Percentiles rank a stretch among this genome's conserved stretches.
phyloP scores from a whole-genome alignment of 2,888 invertebrate species.

The Agriotes lineatus region DNA sequence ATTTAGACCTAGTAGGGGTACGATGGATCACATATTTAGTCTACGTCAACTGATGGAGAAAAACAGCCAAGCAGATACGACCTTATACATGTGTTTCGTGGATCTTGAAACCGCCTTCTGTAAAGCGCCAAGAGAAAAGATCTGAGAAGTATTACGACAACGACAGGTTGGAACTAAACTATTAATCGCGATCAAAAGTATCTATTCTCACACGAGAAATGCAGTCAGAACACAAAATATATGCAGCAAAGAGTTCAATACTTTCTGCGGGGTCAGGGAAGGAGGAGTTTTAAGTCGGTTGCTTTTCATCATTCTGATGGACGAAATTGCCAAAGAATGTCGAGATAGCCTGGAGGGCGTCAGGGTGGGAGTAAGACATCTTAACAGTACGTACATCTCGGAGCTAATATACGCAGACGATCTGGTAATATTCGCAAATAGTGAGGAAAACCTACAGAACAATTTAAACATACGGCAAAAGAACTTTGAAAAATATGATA shows the following conservation, averaged over 20 bases:
- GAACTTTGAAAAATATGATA: too few relatives aligned
- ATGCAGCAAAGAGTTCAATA: constrained; percentile 14
- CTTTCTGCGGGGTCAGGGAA: constrained; percentile 20
- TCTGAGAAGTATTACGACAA: constrained; percentile 19
- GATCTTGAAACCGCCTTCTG: constrained; percentile 6
- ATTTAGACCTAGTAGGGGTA: constrained; percentile 20
- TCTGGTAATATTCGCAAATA: too few relatives aligned
- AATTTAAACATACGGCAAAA: too few relatives aligned
- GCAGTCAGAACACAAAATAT: constrained; percentile 15
- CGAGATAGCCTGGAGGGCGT: too few relatives aligned
- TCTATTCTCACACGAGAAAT: constrained; percentile 1
- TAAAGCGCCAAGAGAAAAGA: constrained; percentile 10
- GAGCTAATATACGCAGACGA: too few relatives aligned
- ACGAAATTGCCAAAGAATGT: constrained; percentile 6
- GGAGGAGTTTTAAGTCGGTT: constrained; percentile 29
- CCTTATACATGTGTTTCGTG: constrained; percentile 10
- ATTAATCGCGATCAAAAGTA: constrained; percentile 5
- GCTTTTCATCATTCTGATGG: constrained; percentile 22
- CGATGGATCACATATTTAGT: constrained; percentile 18
- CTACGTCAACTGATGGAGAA: constrained; percentile 20
- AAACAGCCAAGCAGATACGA: constrained; percentile 12
- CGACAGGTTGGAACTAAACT: constrained; percentile 26
- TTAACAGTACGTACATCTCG: too few relatives aligned
- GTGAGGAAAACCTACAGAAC: too few relatives aligned
- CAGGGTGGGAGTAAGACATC: too few relatives aligned